phyloP scores from a whole-genome alignment of 1,140 invertebrate species.

The Pogonomyrmex californicus region DNA sequence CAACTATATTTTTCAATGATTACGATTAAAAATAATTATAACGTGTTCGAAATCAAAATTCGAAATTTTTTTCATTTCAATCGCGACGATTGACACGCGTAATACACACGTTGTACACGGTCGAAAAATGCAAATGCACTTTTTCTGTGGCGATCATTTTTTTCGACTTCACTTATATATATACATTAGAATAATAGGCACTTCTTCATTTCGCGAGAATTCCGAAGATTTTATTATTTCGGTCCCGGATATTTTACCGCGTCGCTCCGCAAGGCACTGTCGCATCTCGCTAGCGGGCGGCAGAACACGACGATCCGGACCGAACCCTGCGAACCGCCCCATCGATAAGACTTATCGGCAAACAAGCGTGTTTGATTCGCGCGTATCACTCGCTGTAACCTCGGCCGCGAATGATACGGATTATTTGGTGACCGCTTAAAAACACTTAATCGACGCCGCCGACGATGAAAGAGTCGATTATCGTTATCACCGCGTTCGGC shows the following conservation, averaged over 20 bases:
- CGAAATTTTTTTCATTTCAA: background rate
- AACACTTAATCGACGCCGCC: slow-evolving; percentile 8
- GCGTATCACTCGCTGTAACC: slow-evolving; percentile 45
- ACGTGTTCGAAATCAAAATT: background rate
- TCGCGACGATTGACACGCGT: background rate
- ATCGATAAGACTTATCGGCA: slow-evolving; percentile 58
- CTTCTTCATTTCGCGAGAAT: background rate
- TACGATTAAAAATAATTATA: background rate
- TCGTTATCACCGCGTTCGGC: background rate
- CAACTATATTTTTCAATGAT: slow-evolving; percentile 1
- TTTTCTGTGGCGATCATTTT: background rate
- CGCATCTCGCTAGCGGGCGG: slow-evolving; percentile 14
- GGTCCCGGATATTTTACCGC: slow-evolving; percentile 1
- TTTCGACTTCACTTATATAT: background rate
- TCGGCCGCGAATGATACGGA: slow-evolving; percentile 18
- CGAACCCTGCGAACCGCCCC: slow-evolving; percentile 45
- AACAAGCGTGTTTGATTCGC: slow-evolving; percentile 22
- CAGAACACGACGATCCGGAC: background rate
- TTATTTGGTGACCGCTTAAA: slow-evolving; percentile 40
- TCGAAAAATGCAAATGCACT: background rate
- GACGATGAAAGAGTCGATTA: slow-evolving; percentile 8
- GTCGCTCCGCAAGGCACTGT: slow-evolving; percentile 22
- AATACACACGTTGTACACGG: background rate
- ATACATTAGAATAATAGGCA: no score
- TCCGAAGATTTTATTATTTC: background rate